Base-by-base conservation (phyloP, 1,140 invertebrate species). In the Liolophura sinensis region DNA sequence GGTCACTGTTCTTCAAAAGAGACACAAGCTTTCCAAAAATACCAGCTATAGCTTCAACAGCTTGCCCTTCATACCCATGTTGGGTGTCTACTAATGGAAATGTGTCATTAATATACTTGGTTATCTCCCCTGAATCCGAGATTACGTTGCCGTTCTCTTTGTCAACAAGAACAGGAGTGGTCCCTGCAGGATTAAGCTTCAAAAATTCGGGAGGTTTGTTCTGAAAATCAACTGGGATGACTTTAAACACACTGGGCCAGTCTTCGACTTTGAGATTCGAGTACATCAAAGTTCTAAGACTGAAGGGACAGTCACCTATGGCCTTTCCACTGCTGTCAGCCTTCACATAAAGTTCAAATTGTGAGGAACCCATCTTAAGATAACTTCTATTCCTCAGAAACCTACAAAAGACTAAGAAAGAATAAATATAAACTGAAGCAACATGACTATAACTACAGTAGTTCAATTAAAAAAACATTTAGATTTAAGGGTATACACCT, bases 21-120 rank as follows among this genome's bases (percentile, higher is more conserved):
- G 85, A 87, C 48, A 85, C 87, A 70, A 88, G 87, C 68, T 86
- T 86, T 16, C 86, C 85, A 69, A 88, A 88, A 25, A 88, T 79
- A 68, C 87, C 82, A 50, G 80, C 78, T 62, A 76, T 80, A 1
- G 79, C 82, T n/a, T 80, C 70, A 27, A 80, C 80, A 0, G 85
- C 87, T 11, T 81, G 76, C 0, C 76, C 71, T 27, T 80, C 77
- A 27, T 74, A 74, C 50, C 80, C 76, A 63, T 80, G 78, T 18
- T 73, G 62, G 25, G 86, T 69, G 12, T 78, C 73, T 6, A 69
- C 67, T 46, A 76, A 66, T 12, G 86, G 86, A 72, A 83, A 88
- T 16, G 69, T 64, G 15, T 75, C 66, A 63, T 87, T 83, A 9
- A 88, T 61, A 70, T 86, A 86, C 50, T 85, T 71, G 0, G 85